Percentiles rank a stretch among this genome's conserved stretches.
Evolutionary conservation across 2,113 vertebrate genomes (phyloP).

Genomic region (Osmerus mordax): DNA sequence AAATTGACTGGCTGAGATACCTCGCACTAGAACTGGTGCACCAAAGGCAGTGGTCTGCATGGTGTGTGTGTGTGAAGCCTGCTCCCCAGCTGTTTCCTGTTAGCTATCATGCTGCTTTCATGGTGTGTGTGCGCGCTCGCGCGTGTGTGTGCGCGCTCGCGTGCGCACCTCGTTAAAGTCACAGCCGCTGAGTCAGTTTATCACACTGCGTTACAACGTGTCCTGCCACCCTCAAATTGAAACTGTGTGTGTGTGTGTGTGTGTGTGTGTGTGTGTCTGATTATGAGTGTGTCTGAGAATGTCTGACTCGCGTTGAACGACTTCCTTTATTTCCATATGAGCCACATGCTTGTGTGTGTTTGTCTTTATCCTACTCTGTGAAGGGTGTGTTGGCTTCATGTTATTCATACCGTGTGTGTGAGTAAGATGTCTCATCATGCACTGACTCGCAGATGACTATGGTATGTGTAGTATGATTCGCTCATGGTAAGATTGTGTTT

Average conservation of each 20-base stretch:
- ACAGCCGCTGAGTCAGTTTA: conserved; percentile 59
- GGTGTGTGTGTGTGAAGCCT: conserved; percentile 26
- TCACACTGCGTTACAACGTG: conserved; percentile 50
- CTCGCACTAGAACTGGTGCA: conserved; percentile 7
- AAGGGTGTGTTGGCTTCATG: conserved; percentile 2
- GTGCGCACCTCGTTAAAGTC: conserved; percentile 45
- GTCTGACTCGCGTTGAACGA: background rate
- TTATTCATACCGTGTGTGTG: background rate
- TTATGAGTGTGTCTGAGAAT: conserved; percentile 30
- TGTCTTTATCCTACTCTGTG: conserved; percentile 4
- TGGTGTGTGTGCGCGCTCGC: conserved; percentile 10
- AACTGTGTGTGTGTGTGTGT: conserved; percentile 23
- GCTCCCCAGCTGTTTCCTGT: conserved; percentile 74
- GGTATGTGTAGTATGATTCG: too few species aligned
- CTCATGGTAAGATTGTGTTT: conserved; percentile 7
- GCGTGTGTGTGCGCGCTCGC: background rate
- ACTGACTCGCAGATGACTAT: too few species aligned
- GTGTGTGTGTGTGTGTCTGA: conserved; percentile 29
- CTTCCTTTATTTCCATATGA: background rate
- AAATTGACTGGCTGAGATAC: too few species aligned
- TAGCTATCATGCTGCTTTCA: conserved; percentile 56
- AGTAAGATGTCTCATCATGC: conserved; percentile 28
- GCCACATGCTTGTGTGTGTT: background rate
- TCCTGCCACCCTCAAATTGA: conserved; percentile 38
- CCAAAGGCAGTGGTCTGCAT: conserved; percentile 61